Conservation (phyloP, 2,113 vertebrate species). For the Hypocryptadius cinnamomeus region DNA sequence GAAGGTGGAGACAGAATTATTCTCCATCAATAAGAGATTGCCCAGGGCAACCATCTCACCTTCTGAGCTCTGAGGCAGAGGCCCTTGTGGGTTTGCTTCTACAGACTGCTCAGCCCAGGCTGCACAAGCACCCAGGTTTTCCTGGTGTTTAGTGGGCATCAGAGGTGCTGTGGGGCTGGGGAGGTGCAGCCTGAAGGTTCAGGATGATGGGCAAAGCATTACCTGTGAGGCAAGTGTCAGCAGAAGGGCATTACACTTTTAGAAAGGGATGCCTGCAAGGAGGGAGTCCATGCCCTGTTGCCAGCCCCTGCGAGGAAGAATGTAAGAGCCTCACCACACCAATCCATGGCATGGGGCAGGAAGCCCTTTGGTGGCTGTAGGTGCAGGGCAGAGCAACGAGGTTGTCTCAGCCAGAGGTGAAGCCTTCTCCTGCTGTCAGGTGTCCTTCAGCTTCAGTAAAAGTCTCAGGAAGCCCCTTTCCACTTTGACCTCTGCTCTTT, state of each 20-base stretch:
- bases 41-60: not conserved
- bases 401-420: not conserved
- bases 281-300: not conserved
- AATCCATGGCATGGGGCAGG: not conserved
- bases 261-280: not conserved
- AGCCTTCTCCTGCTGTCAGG: not conserved
- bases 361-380: not conserved
- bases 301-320: not conserved
- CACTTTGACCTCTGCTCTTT: not conserved
- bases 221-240: not conserved
- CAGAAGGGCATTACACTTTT: not conserved
- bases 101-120: not conserved
- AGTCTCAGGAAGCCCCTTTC: constrained; percentile 35
- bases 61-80: not conserved
- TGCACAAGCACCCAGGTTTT: not conserved
- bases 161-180: not conserved
- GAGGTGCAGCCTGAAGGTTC: not conserved
- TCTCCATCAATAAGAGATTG: not conserved
- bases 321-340: not conserved
- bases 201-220: not conserved
- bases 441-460: not conserved
- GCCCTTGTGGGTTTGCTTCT: not conserved
- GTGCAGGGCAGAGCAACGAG: not conserved
- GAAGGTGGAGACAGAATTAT: not conserved
- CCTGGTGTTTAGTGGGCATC: not conserved